Evolutionary conservation across 1,140 invertebrate genomes (phyloP), one percentile per base, ranked within the genome.

Genomic region (Platyscapa corneri): DNA sequence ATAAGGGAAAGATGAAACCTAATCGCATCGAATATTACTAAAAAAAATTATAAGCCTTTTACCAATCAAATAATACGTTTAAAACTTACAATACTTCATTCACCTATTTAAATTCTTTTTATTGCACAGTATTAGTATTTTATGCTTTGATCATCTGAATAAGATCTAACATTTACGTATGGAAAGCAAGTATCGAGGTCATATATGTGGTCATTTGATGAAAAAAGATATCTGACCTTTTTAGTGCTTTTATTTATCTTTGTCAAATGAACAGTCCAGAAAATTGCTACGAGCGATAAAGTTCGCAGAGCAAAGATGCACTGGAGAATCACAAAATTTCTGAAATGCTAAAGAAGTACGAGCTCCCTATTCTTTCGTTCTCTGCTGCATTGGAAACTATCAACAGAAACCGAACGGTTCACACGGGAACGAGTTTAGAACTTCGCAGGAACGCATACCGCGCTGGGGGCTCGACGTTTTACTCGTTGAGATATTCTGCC

Each of bases 401-500:
- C 37, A 3, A 46, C 5, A 56, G 60, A 42, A 67, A 27, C 30
- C 42, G n/a, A 82, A 72, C 39, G 32, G 65, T 46, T 81, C 42
- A 49, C 64, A 12, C 49, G 49, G 7, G n/a, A 80, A 67, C 23
- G 34, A 80, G 60, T 80, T 5, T 30, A 6, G 32, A 39, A 7
- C 64, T 56, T 53, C 27, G 32, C 39, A 39, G 56, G n/a, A n/a
- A n/a, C n/a, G 37, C 53, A 76, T 76, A 76, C 42, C 56, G 56
- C 39, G 56, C 18, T 16, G 3, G 23, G n/a, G 39, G 60, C 39
- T 46, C 53, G 60, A 70, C 32, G 12, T 77, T 78, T 84, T 32
- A 60, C 75, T 60, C 18, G 37, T 34, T 30, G 32, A 32, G 60
- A 46, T 76, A 67, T 78, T 84, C 46, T n/a, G 23, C 37, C n/a